Base-by-base conservation (phyloP, 64 coral and sea anemone genomes). In the Stichodactyla mertensii region DNA sequence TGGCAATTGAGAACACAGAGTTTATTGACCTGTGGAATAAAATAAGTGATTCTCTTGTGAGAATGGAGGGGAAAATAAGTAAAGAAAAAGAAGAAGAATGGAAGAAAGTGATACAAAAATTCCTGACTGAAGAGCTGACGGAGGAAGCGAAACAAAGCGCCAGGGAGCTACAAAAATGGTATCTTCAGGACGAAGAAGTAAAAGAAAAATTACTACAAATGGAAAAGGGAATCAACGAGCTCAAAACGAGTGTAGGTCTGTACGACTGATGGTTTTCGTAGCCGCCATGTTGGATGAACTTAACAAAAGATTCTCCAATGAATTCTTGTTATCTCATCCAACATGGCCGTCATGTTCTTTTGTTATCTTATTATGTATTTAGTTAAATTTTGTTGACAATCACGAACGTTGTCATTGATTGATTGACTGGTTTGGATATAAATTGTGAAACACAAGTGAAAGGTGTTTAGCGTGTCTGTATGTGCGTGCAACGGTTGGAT, bases 41-140 rank as follows among this genome's bases (percentile, higher is more conserved):
- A 82, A 55, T 82, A 52, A 81, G 55, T 10, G 78, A 61, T 36
- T 55, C 51, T 5, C 79, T 88, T 28, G 52, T 88, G 31, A 60
- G 87, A 67, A 81, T 82, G 55, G 79, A 58, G n/a, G 28, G 23
- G 52, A 19, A 51, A 4, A n/a, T 82, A 28, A 82, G 87, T 52
- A 55, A 51, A 16, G 77, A 19, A 6, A 88, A 88, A 77, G 62
- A 51, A 82, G 56, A 82, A 23, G 77, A 88, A 60, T 88, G 87
- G 87, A 88, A 57, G 15, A 82, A 88, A 20, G 16, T 27, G 9
- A 88, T 82, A 60, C n/a, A 80, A 45, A 59, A 16, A 22, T 61
- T 82, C 52, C 56, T 62, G n/a, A 11, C 2, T 64, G 62, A 61
- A 1, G 53, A 77, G 0, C 51, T 88, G 27, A 88, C 77, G 14